Evolutionary conservation across 2,113 vertebrate species (phyloP), one percentile per base, ranked within the genome.

Genomic region (Stigmatopora nigra): DNA sequence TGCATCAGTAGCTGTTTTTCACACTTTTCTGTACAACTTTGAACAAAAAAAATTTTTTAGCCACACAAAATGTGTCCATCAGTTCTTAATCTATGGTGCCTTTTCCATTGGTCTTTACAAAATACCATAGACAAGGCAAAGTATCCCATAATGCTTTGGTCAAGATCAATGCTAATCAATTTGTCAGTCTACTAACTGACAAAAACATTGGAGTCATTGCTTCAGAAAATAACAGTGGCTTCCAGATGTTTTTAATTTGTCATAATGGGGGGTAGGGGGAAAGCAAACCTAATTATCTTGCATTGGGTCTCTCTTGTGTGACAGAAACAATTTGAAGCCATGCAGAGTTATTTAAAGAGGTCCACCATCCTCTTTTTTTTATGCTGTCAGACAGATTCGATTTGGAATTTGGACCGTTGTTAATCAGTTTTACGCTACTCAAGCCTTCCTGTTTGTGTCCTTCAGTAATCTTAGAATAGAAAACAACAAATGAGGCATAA

Each of bases 191-290:
- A 88, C 89, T 92, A 90, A 87, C 81, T 88, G 90, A 90, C 89
- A 88, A 90, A 85, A 89, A 89, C 85, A 78, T 82, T 79, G 82
- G 84, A 85, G 68, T 71, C 13, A 53, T 74, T 84, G 81, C 85
- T 86, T 65, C 22, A 84, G 81, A 89, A 88, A 89, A 86, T 88
- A 88, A 89, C 86, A 79, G 81, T 75, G 86, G 77, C 86, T 86
- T 82, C 86, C 86, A 90, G 88, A 87, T 82, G 83, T 88, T 83
- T 89, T 91, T 92, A 89, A 90, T 91, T 90, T 92, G 87, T 91
- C 84, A 92, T 90, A 91, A 91, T 88, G 86, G 76, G 78, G 76
- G 76, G 84, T 69, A 79, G 83, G 75, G 75, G 83, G 87, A 81
- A 87, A 82, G 72, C 68, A 82, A 90, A 91, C 78, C 63, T 73